These are phyloP conservation scores for Psilopsiagon aurifrons DNA, from an alignment of 2,113 vertebrate genomes.

Conservation along the genomic window DNA sequence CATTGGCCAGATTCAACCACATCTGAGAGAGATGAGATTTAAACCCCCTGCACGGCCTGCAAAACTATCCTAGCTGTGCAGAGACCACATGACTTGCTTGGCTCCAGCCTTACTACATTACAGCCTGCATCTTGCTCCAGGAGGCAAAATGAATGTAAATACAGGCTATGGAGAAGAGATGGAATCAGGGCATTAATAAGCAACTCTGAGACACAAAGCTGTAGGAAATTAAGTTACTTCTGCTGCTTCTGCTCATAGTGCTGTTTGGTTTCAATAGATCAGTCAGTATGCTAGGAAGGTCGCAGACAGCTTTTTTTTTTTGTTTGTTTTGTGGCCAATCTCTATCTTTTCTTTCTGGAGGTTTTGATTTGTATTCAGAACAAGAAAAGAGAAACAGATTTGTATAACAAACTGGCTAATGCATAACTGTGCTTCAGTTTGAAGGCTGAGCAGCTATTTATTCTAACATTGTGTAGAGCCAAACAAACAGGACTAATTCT, in stretches of 20 bases:
- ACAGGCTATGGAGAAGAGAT: background rate
- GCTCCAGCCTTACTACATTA: background rate
- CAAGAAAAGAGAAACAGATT: background rate
- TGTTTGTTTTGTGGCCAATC: background rate
- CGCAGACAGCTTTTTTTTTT: background rate
- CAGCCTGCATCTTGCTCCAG: background rate
- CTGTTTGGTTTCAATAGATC: background rate
- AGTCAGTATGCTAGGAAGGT: background rate
- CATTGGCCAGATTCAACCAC: background rate
- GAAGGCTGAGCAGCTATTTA: background rate
- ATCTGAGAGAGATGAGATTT: background rate
- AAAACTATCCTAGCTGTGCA: background rate
- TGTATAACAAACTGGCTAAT: conserved; percentile 8
- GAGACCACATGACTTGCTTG: background rate
- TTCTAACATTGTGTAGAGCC: background rate
- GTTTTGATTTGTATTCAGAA: background rate
- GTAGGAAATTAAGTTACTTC: background rate
- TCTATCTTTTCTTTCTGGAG: background rate
- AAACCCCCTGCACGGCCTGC: background rate
- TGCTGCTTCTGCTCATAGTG: background rate
- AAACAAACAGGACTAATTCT: conserved; percentile 16
- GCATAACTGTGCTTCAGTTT: background rate
- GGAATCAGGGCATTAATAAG: background rate
- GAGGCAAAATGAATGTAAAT: background rate
- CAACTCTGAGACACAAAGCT: background rate